These are phyloP conservation scores for Cassiopea andromeda DNA, from an alignment of 30 jellyfish, hydroid and myxozoan species.

Conservation along the genomic window DNA sequence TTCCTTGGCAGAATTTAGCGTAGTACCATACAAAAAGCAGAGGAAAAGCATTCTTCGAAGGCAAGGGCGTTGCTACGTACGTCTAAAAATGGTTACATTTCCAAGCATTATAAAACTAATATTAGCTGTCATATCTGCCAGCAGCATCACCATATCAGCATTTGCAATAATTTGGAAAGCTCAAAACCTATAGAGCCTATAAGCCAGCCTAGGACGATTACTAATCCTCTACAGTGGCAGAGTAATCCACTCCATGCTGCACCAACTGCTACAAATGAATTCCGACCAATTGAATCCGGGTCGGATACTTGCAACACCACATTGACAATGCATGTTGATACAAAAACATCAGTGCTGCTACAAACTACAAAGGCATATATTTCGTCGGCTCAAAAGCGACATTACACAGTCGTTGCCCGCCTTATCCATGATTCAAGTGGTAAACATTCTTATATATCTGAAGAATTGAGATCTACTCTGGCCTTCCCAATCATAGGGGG, in stretches of 20 bases:
- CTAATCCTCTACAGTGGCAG: constrained; percentile 31
- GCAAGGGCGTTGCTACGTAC: constrained; percentile 25
- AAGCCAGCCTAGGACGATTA: constrained; percentile 21
- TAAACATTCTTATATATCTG: constrained; percentile 41
- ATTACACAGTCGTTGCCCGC: constrained; percentile 28
- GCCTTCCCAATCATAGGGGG: constrained; percentile 5
- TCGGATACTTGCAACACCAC: neutral
- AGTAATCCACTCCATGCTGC: constrained; percentile 3
- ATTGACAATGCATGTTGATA: constrained; percentile 12
- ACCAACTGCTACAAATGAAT: neutral
- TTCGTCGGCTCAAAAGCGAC: constrained; percentile 26
- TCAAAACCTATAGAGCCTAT: constrained; percentile 1
- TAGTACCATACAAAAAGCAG: neutral
- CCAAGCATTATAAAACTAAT: neutral
- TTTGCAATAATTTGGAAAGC: constrained; percentile 3
- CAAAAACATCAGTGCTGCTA: constrained; percentile 10
- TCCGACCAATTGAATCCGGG: constrained; percentile 1
- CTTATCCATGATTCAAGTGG: constrained; percentile 18
- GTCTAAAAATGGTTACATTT: constrained; percentile 18
- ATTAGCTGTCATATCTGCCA: constrained; percentile 6
- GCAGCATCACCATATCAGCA: constrained; percentile 24
- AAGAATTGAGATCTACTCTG: neutral
- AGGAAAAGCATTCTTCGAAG: neutral
- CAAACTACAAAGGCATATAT: constrained; percentile 32
- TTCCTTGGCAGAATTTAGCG: neutral